Percentiles rank a stretch among this genome's conserved stretches.
phyloP scores from a whole-genome alignment of 92 coral and sea anemone genomes.

The Scolanthus callimorphus region DNA sequence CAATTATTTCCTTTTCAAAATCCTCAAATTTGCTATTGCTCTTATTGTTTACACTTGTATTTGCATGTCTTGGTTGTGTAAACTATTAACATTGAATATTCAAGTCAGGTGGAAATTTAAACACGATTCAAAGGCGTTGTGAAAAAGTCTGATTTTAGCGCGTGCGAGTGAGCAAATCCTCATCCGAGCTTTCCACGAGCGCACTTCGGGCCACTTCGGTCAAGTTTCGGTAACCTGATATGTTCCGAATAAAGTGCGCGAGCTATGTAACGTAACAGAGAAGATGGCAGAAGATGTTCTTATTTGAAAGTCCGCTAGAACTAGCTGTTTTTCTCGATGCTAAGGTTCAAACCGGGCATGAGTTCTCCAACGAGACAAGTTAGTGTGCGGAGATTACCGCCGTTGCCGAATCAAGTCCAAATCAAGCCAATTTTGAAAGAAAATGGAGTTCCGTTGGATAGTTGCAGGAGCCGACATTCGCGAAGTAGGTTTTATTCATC shows the following conservation, averaged over 20 bases:
- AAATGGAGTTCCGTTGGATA: conserved; percentile 16
- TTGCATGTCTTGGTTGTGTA: too few species aligned
- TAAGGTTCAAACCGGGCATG: conserved; percentile 39
- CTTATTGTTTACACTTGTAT: too few species aligned
- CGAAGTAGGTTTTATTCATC: conserved; percentile 21
- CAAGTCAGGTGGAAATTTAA: too few species aligned
- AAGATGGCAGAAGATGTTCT: conserved; percentile 26
- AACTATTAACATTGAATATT: too few species aligned
- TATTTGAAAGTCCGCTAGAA: conserved; percentile 9
- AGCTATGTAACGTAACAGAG: conserved; percentile 7
- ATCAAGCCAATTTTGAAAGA: conserved; percentile 59
- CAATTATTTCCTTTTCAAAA: too few species aligned
- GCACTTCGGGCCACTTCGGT: too few species aligned
- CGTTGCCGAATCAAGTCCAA: conserved; percentile 78
- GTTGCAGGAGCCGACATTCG: conserved; percentile 20
- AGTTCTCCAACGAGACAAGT: conserved; percentile 97
- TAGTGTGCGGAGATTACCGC: conserved; percentile 90
- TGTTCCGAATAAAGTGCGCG: background rate
- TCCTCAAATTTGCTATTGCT: too few species aligned
- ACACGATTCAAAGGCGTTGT: too few species aligned
- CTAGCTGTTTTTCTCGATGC: conserved; percentile 25
- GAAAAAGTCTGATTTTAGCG: too few species aligned
- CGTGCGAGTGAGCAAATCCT: too few species aligned
- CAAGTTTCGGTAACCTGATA: too few species aligned
- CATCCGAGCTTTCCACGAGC: too few species aligned